Evolutionary conservation across 2,888 invertebrate species (phyloP), one percentile per base, ranked within the genome.

Genomic region (Catocala fraxini): DNA sequence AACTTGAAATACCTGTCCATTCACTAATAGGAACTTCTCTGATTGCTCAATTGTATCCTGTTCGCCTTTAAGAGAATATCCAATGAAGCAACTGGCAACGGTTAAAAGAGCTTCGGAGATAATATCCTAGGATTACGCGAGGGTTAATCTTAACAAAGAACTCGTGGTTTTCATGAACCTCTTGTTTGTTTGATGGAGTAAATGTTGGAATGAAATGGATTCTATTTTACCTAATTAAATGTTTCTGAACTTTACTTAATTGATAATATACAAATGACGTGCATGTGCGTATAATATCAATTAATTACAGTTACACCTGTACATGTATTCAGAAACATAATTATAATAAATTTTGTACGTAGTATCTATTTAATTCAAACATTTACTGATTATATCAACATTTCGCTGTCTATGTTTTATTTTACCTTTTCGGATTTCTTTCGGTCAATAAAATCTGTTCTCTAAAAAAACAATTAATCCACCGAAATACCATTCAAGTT

Each of bases 131-230:
- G 70, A 73, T 75, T 72, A 66, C 63, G 25, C 39, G 34, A 52
- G 70, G 57, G 51, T 62, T 69, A 62, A 65, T 69, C 70, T 65
- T 64, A 63, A 56, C 53, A 68, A 75, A 72, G 63, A 48, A 59
- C 46, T 59, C 60, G 66, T 63, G 58, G 65, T 56, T 71, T 65
- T 60, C 58, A 51, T 52, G 56, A 62, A 51, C 51, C 52, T 52
- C 35, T 54, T 51, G 12, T 6, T 33, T 53, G 58, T 54, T 56
- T 71, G 60, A 69, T 58, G 58, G 43, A 64, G 52, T 58, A 4
- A 13, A 42, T 39, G 10, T 11, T 25, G 25, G 46, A 41, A 15
- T 39, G 4, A 39, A 39, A 39, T 39, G 9, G 6, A 39, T 39
- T 6, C 35, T 39, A 6, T 39, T 5, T 39, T 25, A 25, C 25